phyloP scores from a whole-genome alignment of 2,113 vertebrate species.

The Brachypodius melanocephalos region DNA sequence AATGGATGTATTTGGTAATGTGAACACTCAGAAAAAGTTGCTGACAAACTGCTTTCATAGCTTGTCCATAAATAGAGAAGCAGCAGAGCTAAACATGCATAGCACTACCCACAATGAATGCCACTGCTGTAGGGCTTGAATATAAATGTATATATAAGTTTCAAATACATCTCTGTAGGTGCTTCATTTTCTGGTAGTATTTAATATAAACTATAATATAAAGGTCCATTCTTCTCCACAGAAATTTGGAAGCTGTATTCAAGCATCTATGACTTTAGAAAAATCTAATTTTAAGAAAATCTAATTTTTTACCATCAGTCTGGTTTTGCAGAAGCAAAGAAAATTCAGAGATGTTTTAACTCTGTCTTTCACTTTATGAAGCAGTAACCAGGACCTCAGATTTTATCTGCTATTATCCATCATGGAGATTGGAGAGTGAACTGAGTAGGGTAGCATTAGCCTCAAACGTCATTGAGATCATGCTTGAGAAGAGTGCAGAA shows the following conservation, averaged over 20 bases:
- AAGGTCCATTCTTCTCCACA: neutral
- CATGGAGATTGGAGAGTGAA: neutral
- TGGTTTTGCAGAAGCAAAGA: neutral
- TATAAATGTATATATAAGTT: neutral
- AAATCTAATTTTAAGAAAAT: neutral
- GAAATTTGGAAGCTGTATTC: neutral
- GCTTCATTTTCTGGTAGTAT: neutral
- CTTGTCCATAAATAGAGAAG: constrained; percentile 43
- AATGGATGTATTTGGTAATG: constrained; percentile 27
- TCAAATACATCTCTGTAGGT: neutral
- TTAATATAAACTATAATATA: neutral
- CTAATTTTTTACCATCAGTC: neutral
- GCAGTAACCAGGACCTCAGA: neutral
- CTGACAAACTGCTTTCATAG: constrained; percentile 43
- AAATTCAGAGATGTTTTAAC: neutral
- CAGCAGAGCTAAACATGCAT: neutral
- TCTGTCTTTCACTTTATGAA: neutral
- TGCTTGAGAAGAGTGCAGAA: neutral
- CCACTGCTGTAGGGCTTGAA: neutral
- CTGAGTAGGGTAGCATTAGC: neutral
- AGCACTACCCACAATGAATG: neutral
- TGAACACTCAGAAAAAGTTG: constrained; percentile 32
- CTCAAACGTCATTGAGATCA: neutral
- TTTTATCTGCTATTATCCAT: neutral
- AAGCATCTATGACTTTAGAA: neutral